Percentiles rank a stretch among this genome's conserved stretches.
These are phyloP conservation scores for Torymus aiolomorphi DNA, from an alignment of 2,888 invertebrate species.

Conservation along the genomic window DNA sequence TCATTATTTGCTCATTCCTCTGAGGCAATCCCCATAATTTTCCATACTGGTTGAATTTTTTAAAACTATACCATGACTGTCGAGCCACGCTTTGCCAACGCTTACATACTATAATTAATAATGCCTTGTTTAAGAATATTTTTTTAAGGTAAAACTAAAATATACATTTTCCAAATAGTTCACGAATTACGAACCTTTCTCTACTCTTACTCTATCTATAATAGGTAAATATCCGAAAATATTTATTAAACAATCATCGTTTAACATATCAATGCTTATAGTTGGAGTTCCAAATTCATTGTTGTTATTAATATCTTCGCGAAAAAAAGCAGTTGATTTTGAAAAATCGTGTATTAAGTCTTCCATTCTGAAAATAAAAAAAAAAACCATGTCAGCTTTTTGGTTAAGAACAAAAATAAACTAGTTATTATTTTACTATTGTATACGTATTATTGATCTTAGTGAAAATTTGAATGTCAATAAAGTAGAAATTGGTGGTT, in stretches of 20 bases:
- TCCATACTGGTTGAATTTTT: constrained; percentile 14
- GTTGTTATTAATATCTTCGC: too few species aligned
- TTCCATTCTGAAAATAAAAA: too few species aligned
- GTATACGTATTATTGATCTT: too few species aligned
- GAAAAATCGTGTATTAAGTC: too few species aligned
- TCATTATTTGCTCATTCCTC: not conserved
- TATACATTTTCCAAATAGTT: not conserved
- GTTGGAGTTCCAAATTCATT: not conserved
- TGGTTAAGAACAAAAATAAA: too few species aligned
- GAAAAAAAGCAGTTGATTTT: too few species aligned
- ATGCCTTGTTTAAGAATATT: not conserved
- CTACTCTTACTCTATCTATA: constrained; percentile 44
- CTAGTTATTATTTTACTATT: too few species aligned
- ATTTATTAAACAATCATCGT: constrained; percentile 41
- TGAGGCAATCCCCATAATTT: not conserved
- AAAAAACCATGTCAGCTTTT: too few species aligned
- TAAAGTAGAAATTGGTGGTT: too few species aligned
- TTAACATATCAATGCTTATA: constrained; percentile 24
- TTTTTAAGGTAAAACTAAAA: not conserved
- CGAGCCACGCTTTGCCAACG: constrained; percentile 42
- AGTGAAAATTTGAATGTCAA: too few species aligned
- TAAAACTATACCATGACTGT: constrained; percentile 40
- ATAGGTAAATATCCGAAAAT: constrained; percentile 48
- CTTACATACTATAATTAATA: constrained; percentile 43
- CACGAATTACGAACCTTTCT: too few species aligned